Base-by-base conservation (phyloP, 1,140 invertebrate genomes). In the Anadara kagoshimensis region DNA sequence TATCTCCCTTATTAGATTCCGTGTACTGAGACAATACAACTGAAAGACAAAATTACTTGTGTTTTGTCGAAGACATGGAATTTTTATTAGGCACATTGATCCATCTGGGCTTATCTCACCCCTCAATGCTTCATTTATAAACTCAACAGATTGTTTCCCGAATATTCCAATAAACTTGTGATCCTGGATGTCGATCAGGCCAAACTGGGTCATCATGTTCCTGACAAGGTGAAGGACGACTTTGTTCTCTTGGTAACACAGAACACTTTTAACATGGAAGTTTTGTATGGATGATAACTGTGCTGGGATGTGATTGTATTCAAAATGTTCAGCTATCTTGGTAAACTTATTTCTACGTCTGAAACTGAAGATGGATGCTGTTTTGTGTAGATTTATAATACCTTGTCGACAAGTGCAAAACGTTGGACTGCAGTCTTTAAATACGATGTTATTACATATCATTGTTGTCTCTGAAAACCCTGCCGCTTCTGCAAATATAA, bases 281-380 rank as follows among this genome's bases (percentile, higher is more conserved):
- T 89, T 88, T 67, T 89, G 86, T 49, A 89, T 87, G 24, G 87
- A 88, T 3, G 87, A 88, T 59, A 89, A 80, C 64, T 89, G 88
- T 45, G 88, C 88, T 59, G 88, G 88, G 53, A 89, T 88, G 79
- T 88, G 86, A 75, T 89, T 89, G 80, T 89, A 89, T 56, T 89
- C 88, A 81, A 89, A 89, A 78, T 89, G 88, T 78, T 89, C 87
- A 8, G 87, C 87, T 87, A 89, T 89, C 65, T 88, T 89, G 45
- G 86, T 88, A 76, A 89, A 89, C 69, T 88, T 88, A 66, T 83
- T 84, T 58, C 83, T 80, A 29, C 83, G 74, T 43, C 87, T 69
- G 70, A 88, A 89, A 58, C 86, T 85, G 78, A 89, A 89, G 69
- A 88, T 75, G 11, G 83, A 83, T 16, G 78, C 75, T 8, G 82